These are phyloP conservation scores for Caracal caracal DNA, from an alignment of 2,113 vertebrate genomes.

Conservation along the genomic window DNA sequence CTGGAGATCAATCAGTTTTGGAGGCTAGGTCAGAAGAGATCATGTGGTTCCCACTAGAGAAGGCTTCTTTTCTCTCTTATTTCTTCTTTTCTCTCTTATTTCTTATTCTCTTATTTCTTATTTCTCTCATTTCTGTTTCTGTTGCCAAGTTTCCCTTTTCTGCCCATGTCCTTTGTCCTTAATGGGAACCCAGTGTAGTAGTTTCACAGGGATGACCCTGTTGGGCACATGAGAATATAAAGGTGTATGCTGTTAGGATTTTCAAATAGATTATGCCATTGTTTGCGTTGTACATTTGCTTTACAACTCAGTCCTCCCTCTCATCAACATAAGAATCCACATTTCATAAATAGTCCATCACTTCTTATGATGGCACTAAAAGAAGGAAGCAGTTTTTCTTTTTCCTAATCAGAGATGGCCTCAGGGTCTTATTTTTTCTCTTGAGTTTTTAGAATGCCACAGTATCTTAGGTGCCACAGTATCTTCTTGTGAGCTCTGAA, in stretches of 20 bases:
- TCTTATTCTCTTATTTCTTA: too few relatives aligned
- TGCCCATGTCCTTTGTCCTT: neutral
- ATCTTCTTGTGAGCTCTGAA: neutral
- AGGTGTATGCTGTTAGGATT: neutral
- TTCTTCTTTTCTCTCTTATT: neutral
- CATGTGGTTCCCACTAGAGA: neutral
- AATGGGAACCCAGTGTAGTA: neutral
- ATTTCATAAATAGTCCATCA: neutral
- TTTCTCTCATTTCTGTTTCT: neutral
- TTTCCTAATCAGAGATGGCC: neutral
- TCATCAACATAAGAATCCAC: neutral
- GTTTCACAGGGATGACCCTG: neutral
- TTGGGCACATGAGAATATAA: neutral
- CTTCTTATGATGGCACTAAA: neutral
- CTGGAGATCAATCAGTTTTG: neutral
- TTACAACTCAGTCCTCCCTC: neutral
- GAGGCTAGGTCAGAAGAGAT: neutral
- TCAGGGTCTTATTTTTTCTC: conserved; percentile 9
- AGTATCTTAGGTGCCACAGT: neutral
- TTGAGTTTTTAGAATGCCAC: neutral
- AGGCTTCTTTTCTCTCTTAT: neutral
- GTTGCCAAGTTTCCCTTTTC: neutral
- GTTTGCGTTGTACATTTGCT: neutral
- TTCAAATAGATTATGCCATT: neutral
- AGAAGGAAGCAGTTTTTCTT: neutral